These are phyloP conservation scores for Albula glossodonta DNA, from an alignment of 2,113 vertebrate genomes.

Conservation along the genomic window DNA sequence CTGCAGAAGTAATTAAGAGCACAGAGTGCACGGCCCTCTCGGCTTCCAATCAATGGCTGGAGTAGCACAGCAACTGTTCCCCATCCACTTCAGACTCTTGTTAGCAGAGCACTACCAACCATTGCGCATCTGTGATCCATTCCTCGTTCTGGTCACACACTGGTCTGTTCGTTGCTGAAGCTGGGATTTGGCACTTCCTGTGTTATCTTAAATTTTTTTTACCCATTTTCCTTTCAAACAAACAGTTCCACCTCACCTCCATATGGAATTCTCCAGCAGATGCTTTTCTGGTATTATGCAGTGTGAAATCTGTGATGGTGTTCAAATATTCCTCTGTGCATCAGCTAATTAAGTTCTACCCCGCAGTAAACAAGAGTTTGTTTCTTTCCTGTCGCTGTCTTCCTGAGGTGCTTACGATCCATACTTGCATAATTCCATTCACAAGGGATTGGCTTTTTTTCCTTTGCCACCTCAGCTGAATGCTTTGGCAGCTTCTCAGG, in stretches of 20 bases:
- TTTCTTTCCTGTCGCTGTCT: neutral
- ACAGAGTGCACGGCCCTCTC: neutral
- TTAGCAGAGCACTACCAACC: neutral
- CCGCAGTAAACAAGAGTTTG: neutral
- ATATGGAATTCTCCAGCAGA: neutral
- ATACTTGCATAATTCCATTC: no score
- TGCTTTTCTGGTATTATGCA: neutral
- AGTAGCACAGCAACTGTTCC: neutral
- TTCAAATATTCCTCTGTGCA: neutral
- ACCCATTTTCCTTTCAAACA: neutral
- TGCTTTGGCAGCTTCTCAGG: no score
- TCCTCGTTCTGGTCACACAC: neutral
- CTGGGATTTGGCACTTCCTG: neutral
- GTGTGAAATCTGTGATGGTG: neutral
- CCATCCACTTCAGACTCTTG: neutral
- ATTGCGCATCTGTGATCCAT: neutral
- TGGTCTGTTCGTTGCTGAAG: neutral
- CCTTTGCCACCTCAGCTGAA: neutral
- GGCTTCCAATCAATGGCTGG: neutral
- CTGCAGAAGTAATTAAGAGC: neutral
- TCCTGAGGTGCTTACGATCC: neutral
- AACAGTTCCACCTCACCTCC: neutral
- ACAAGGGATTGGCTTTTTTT: no score
- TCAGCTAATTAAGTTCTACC: neutral
- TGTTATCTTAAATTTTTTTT: neutral